Evolutionary conservation across 2,888 invertebrate species (phyloP).

Genomic region (Shargacucullia verbasci): DNA sequence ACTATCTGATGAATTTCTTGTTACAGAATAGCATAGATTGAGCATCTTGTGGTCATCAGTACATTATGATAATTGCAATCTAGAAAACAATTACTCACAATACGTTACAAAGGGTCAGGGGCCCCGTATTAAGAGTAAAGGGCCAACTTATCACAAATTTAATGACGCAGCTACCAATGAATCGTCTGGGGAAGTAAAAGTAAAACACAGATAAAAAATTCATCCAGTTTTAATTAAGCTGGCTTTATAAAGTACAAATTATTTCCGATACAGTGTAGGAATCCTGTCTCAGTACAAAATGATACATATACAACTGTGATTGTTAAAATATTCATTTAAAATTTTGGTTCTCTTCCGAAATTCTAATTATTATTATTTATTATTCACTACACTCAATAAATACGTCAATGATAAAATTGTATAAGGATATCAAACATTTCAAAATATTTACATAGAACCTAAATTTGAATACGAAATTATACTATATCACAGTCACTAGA

Average conservation of each 20-base stretch:
- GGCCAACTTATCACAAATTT: constrained; percentile 24
- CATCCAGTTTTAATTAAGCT: constrained; percentile 75
- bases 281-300: constrained; percentile 74
- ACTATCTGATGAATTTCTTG: too few species aligned
- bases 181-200: constrained; percentile 34
- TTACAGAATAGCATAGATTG: too few species aligned
- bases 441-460: constrained; percentile 84
- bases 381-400: constrained; percentile 76
- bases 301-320: constrained; percentile 66
- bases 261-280: constrained; percentile 68
- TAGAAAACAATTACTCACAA: neutral
- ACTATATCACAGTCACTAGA: constrained; percentile 89
- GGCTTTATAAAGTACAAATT: constrained; percentile 72
- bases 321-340: constrained; percentile 49
- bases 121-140: constrained; percentile 22
- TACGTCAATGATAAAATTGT: constrained; percentile 83
- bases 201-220: constrained; percentile 64
- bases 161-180: constrained; percentile 17
- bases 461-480: constrained; percentile 81
- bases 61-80: neutral
- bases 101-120: constrained; percentile 1
- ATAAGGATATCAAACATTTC: constrained; percentile 86
- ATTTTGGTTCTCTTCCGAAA: constrained; percentile 60
- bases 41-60: too few species aligned
- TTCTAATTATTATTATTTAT: constrained; percentile 49